Evolutionary conservation across 2,888 invertebrate genomes (phyloP), one percentile per base, ranked within the genome.

Genomic region (Colostygia pectinataria): DNA sequence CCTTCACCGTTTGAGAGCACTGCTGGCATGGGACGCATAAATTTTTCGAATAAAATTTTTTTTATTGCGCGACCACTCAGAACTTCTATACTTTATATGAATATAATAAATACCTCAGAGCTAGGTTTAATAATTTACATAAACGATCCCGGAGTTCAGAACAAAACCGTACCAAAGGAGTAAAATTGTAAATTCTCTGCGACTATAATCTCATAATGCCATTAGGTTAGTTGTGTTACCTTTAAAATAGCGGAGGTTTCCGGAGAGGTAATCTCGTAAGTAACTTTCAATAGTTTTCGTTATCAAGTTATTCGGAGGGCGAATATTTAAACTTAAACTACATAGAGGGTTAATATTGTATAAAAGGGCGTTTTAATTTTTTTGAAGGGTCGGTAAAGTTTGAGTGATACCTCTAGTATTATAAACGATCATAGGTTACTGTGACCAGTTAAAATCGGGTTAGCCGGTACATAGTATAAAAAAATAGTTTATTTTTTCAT

Each of bases 281-380:
- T 82, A 81, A 84, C 75, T 87, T 88, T 82, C 76, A 77, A 83
- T 85, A 84, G 86, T 83, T 84, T 82, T 76, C 71, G 77, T 66
- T 49, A 20, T 46, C 44, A 47, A 41, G 39, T 44, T 54, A 53
- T 52, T 47, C 18, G 4, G 37, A 36, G 51, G 50, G 37, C 24
- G 27, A 29, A 36, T 51, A 23, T 50, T 40, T 45, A 14, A 25
- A 29, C 10, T 15, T 34, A 40, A 67, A 60, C 82, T 83, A 83
- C 81, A 14, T 33, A 5, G 24, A 37, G 32, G 20, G 41, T 25
- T 13, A 15, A 24, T 8, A 43, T 38, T n/a, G n/a, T n/a, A n/a
- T n/a, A n/a, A 39, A n/a, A 49, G 28, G 27, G 31, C 37, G 42
- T 25, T 23, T n/a, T n/a, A n/a, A n/a, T n/a, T n/a, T n/a, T n/a